Evolutionary conservation across 2,797 vertebrate genomes (phyloP), one percentile per base, ranked within the genome.

Genomic region (Ceryle rudis): DNA sequence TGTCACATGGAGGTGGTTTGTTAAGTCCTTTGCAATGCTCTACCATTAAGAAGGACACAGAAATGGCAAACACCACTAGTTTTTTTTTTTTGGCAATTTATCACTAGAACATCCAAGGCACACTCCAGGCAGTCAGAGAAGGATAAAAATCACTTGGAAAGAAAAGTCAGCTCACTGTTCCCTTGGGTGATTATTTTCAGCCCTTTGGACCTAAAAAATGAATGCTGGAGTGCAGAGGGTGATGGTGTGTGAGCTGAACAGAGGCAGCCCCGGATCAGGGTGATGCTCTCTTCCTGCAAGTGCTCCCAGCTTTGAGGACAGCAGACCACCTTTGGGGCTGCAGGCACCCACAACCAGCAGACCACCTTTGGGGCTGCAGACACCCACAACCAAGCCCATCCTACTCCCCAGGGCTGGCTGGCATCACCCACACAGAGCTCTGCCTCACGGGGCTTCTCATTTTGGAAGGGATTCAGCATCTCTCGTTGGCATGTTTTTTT

Each of bases 1-100:
- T 31, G 37, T 10, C 0, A 0, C 1, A 1, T 7, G 4, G 10
- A 11, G 10, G 11, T 46, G 47, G 22, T 46, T 77, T 47, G 46
- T 31, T 62, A 22, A 77, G n/a, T 21, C 15, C 60, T 80, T 80
- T 77, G n/a, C 26, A 28, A 20, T 21, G 9, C 21, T 74, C 28
- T 92, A 73, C 23, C 13, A 2, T 33, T 47, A 29, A 61, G 22
- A 37, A 37, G 9, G 46, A 54, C 28, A 29, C 18, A 73, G 64
- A 87, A 85, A 66, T 3, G 2, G 6, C 49, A 89, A 81, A 70
- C 10, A 10, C 14, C 8, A 5, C 11, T 3, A 11, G 11, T 0
- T 23, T 22, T 22, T 57, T 22, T 57, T 72, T 51, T 42, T 16
- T 6, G 22, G n/a, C 39, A 66, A 6, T 42, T 91, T 66, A 39